Evolutionary conservation across 2,888 invertebrate genomes (phyloP).

Genomic region (Sesia apiformis): DNA sequence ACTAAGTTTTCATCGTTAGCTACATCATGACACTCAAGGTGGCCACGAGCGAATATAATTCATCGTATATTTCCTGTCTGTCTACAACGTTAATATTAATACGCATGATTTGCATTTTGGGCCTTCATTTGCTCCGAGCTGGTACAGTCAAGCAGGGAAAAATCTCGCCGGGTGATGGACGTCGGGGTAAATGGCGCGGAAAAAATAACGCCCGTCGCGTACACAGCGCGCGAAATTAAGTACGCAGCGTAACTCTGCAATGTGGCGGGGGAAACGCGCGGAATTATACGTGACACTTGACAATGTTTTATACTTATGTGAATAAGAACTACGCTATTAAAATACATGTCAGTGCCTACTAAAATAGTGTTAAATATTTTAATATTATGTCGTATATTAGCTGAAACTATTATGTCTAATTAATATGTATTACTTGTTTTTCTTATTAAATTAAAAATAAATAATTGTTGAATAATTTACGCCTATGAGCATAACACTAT

Average conservation of each 20-base stretch:
- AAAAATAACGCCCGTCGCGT: slow-evolving; percentile 40
- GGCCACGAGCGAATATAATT: slow-evolving; percentile 27
- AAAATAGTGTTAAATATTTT: no score
- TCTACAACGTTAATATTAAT: slow-evolving; percentile 49
- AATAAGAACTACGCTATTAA: no score
- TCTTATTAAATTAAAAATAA: no score
- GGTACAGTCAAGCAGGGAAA: slow-evolving; percentile 35
- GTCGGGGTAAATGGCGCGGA: slow-evolving; percentile 64
- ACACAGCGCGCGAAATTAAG: slow-evolving; percentile 1
- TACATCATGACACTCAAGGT: slow-evolving; percentile 11
- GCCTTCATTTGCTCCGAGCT: slow-evolving; percentile 30
- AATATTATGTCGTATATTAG: no score
- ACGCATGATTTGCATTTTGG: slow-evolving; percentile 57
- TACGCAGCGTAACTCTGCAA: neutral
- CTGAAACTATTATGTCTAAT: no score
- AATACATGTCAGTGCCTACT: no score
- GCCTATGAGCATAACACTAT: no score
- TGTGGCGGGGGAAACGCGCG: neutral
- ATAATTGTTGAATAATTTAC: no score
- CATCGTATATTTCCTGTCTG: slow-evolving; percentile 20
- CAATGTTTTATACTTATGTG: no score
- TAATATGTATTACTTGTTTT: no score
- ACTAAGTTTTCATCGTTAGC: no score
- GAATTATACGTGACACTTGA: neutral
- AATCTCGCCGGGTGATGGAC: slow-evolving; percentile 58